Conservation (phyloP, 2,888 invertebrate genomes). For the Caenorhabditis zanzibari region DNA sequence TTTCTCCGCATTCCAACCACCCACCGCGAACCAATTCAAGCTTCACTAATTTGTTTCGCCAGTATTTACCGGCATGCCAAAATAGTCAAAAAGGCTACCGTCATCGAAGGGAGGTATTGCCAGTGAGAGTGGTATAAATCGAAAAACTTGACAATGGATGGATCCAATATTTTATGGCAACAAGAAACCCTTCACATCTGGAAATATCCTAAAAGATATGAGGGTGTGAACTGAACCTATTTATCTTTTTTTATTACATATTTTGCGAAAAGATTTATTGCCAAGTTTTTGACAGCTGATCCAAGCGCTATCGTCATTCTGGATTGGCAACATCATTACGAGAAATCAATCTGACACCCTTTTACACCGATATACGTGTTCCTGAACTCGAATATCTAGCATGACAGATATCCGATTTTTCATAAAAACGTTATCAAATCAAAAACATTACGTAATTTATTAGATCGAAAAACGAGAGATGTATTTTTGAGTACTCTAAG, state of each 20-base stretch:
- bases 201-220: not conserved
- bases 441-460: slow-evolving; percentile 28
- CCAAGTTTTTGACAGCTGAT: slow-evolving; percentile 27
- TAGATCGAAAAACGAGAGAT: no score
- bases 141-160: not conserved
- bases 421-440: slow-evolving; percentile 30
- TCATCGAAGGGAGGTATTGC: slow-evolving; percentile 18
- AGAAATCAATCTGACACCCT: slow-evolving; percentile 38
- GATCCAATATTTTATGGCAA: slow-evolving; percentile 25
- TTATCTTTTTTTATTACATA: slow-evolving; percentile 6
- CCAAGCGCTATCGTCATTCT: slow-evolving; percentile 17
- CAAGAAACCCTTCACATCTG: not conserved
- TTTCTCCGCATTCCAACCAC: slow-evolving; percentile 55
- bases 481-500: not conserved
- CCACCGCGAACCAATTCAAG: slow-evolving; percentile 52
- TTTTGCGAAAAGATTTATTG: slow-evolving; percentile 4
- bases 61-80: slow-evolving; percentile 52
- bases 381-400: slow-evolving; percentile 18
- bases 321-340: slow-evolving; percentile 49
- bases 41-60: slow-evolving; percentile 59
- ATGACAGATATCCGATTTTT: slow-evolving; percentile 39
- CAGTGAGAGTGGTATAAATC: not conserved
- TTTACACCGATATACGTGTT: slow-evolving; percentile 39
- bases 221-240: slow-evolving; percentile 9
- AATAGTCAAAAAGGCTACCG: slow-evolving; percentile 38